These are phyloP conservation scores for Callionymus lyra DNA, from an alignment of 2,113 vertebrate species.

Conservation along the genomic window DNA sequence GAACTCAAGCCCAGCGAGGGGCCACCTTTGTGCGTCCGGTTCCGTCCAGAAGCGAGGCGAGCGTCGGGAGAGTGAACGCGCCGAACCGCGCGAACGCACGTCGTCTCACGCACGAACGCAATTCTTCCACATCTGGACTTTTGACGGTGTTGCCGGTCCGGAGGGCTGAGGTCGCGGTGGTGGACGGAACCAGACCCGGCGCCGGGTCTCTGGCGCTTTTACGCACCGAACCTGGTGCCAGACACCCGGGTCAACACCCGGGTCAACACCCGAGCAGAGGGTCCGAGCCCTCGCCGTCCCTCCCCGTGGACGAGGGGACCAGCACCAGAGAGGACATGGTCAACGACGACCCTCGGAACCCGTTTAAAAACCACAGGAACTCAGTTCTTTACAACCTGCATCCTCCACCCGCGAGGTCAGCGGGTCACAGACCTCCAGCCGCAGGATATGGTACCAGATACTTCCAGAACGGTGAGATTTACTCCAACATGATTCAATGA, in stretches of 20 bases:
- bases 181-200: not conserved
- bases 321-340: slow-evolving; percentile 39
- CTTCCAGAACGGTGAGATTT: slow-evolving; percentile 69
- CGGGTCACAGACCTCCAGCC: slow-evolving; percentile 43
- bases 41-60: slow-evolving; percentile 10
- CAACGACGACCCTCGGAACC: slow-evolving; percentile 63
- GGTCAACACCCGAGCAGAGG: slow-evolving; percentile 4
- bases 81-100: not conserved
- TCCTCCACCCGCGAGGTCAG: slow-evolving; percentile 39
- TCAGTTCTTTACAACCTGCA: slow-evolving; percentile 65
- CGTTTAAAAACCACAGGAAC: slow-evolving; percentile 60
- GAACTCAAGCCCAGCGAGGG: not conserved
- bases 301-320: slow-evolving; percentile 16
- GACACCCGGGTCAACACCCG: slow-evolving; percentile 11
- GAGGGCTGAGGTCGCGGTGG: slow-evolving; percentile 2
- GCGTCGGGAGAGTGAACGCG: slow-evolving; percentile 12
- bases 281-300: slow-evolving; percentile 2
- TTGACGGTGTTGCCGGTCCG: not conserved
- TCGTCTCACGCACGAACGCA: not conserved
- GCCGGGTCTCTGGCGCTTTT: slow-evolving; percentile 18
- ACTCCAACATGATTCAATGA: not conserved
- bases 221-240: slow-evolving; percentile 15
- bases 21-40: not conserved
- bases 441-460: slow-evolving; percentile 65
- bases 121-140: not conserved